Evolutionary conservation across 2,888 invertebrate species (phyloP), one percentile per base, ranked within the genome.

Genomic region (Sphaerophoria taeniata): DNA sequence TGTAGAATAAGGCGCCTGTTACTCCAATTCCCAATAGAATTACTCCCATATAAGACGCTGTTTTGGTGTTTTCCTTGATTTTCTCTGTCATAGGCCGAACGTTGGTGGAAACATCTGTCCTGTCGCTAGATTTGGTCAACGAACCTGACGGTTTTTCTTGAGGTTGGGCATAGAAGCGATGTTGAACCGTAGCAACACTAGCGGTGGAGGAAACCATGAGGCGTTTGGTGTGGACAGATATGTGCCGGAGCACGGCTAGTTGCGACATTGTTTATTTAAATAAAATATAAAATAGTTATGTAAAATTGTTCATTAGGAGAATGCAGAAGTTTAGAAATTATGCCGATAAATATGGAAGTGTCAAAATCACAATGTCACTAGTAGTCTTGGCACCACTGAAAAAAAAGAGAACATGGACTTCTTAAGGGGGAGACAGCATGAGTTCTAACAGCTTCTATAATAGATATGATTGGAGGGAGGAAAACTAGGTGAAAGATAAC

Each of bases 21-120:
- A 98, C 95, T 49, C 96, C 96, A 78, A 97, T 91, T 1, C 97
- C 98, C 47, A 95, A 92, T 65, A 98, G 89, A 87, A 98, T 96
- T 2, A 98, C 94, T 12, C 95, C 95, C 88, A 96, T 94, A 90
- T 98, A 98, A 7, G 96, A 96, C 3, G 94, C 96, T 87, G 98
- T 98, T 92, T 98, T 97, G 2, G 97, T 96, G 14, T 96, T 96
- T 92, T 98, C 97, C 91, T 97, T 98, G 2, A 97, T 96, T 94
- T 95, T 95, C 89, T 95, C 95, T 12, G 95, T 95, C 9, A 95
- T 89, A 6, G 95, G 95, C 77, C 94, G 93, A 2, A 95, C 95
- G 91, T 95, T 90, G 0, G 90, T 91, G 1, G 92, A 91, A 0
- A 92, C 87, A 78, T 90, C 90, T 33, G 87, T 82, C 2, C 88